These are phyloP conservation scores for Sphaeridia pumilis DNA, from an alignment of 2,888 invertebrate genomes.

Conservation along the genomic window DNA sequence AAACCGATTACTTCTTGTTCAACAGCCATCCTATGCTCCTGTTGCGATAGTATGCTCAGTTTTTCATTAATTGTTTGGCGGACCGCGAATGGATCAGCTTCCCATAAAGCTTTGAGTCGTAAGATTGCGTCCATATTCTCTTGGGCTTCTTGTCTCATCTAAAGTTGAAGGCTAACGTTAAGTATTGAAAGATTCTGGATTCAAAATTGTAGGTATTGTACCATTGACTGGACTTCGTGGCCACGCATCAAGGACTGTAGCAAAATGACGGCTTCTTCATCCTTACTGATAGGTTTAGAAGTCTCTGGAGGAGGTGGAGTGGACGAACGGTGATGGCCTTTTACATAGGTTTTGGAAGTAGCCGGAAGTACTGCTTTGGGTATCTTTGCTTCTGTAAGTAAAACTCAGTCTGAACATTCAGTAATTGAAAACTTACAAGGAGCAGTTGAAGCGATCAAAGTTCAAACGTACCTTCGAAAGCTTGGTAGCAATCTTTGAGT, in stretches of 20 bases:
- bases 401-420: no score
- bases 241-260: constrained; percentile 58
- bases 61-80: constrained; percentile 13
- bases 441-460: no score
- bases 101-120: constrained; percentile 26
- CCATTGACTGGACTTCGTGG: constrained; percentile 58
- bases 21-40: constrained; percentile 1
- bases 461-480: constrained; percentile 29
- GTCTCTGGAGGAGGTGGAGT: no score
- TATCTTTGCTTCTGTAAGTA: no score
- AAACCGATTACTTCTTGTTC: constrained; percentile 1
- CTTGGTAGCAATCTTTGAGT: constrained; percentile 25
- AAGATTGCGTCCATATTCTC: constrained; percentile 26
- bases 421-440: no score
- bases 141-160: constrained; percentile 30
- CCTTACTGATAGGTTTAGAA: no score
- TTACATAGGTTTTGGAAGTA: no score
- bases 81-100: constrained; percentile 31
- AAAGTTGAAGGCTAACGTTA: no score
- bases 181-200: not conserved
- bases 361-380: no score
- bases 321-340: no score
- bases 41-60: constrained; percentile 13
- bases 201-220: constrained; percentile 38
- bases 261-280: constrained; percentile 39